A percentile compares a stretch with the other conserved stretches of the same genome.
These are phyloP conservation scores for Oxyteleia sp. DNA, from an alignment of 2,888 invertebrate species.

Conservation along the genomic window DNA sequence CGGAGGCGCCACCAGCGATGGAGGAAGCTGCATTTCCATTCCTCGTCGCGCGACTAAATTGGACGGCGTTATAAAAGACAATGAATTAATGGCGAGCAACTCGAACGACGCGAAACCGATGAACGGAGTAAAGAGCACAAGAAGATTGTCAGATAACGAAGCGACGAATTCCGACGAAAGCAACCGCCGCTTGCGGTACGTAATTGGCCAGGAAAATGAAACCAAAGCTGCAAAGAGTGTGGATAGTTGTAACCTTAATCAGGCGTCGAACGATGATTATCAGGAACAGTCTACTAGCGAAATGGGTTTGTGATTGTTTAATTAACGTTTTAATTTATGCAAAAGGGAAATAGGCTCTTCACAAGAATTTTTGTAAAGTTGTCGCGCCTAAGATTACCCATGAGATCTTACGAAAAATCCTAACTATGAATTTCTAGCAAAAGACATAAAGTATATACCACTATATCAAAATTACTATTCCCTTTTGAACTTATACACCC, in stretches of 20 bases:
- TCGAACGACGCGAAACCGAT: slow-evolving; percentile 91
- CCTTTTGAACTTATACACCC: too few relatives aligned
- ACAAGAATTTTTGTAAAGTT: too few relatives aligned
- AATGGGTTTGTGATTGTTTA: slow-evolving; percentile 66
- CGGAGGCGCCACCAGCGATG: slow-evolving; percentile 89
- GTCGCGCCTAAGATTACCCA: too few relatives aligned
- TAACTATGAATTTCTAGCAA: too few relatives aligned
- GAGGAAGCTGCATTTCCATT: slow-evolving; percentile 87
- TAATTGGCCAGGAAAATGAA: slow-evolving; percentile 86
- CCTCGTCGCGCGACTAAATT: slow-evolving; percentile 88
- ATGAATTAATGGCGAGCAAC: slow-evolving; percentile 93
- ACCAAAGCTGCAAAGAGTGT: too few relatives aligned
- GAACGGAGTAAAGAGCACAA: slow-evolving; percentile 90
- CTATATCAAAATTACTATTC: too few relatives aligned
- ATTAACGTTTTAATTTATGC: too few relatives aligned
- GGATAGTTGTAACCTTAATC: too few relatives aligned
- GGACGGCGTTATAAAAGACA: slow-evolving; percentile 87
- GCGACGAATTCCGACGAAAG: slow-evolving; percentile 87
- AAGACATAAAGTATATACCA: too few relatives aligned
- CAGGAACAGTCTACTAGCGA: slow-evolving; percentile 60
- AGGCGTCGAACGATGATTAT: slow-evolving; percentile 59
- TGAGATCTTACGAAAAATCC: too few relatives aligned
- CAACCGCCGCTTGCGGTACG: slow-evolving; percentile 84
- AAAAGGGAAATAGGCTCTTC: too few relatives aligned
- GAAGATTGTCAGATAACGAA: slow-evolving; percentile 90